A percentile compares a stretch with the other conserved stretches of the same genome.
phyloP scores from a whole-genome alignment of 1,140 invertebrate species.

The Drosophila azteca region DNA sequence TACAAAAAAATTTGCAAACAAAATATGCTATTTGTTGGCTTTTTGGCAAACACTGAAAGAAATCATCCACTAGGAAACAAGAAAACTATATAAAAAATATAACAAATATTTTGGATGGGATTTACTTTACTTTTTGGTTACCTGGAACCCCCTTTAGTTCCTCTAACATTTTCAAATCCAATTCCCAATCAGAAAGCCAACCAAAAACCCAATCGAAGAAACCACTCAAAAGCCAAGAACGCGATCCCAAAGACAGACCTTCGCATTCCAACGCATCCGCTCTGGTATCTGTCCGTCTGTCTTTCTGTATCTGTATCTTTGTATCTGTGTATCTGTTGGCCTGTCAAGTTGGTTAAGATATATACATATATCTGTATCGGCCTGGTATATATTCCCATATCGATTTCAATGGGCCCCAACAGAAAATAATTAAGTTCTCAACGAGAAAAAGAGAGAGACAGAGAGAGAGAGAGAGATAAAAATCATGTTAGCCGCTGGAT shows the following conservation, averaged over 20 bases:
- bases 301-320: constrained; percentile 30
- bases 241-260: constrained; percentile 30
- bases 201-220: not conserved
- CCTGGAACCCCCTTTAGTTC: not conserved
- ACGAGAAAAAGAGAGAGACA: constrained; percentile 8
- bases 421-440: constrained; percentile 83
- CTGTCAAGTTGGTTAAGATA: constrained; percentile 49
- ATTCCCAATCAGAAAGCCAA: constrained; percentile 19
- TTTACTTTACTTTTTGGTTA: too few relatives aligned
- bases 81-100: too few relatives aligned
- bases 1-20: constrained; percentile 8
- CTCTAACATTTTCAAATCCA: not conserved
- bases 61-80: constrained; percentile 5
- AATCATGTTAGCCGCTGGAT: constrained; percentile 80
- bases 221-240: constrained; percentile 14
- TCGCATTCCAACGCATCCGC: constrained; percentile 63
- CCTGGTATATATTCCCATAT: constrained; percentile 32
- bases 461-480: constrained; percentile 65
- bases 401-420: constrained; percentile 65
- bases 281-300: constrained; percentile 37
- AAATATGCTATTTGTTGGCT: constrained; percentile 8
- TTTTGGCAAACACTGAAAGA: constrained; percentile 64
- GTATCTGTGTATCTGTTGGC: not conserved
- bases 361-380: constrained; percentile 12
- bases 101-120: too few relatives aligned